phyloP scores from a whole-genome alignment of 2,113 vertebrate genomes.

The Hippocampus abdominalis region DNA sequence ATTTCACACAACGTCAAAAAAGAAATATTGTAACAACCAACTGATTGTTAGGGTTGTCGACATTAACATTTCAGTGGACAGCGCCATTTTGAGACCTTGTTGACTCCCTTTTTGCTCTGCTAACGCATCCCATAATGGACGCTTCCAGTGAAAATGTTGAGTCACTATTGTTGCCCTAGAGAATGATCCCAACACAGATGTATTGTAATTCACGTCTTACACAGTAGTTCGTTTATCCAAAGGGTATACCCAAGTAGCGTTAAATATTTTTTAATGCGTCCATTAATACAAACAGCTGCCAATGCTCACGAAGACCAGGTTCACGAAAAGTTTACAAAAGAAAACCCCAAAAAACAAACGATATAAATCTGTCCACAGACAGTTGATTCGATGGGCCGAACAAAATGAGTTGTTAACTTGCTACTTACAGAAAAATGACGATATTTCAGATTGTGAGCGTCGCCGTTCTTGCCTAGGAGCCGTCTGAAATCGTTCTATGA shows the following conservation, averaged over 20 bases:
- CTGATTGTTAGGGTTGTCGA: neutral
- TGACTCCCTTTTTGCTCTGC: constrained; percentile 53
- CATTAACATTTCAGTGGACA: constrained; percentile 9
- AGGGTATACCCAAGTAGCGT: neutral
- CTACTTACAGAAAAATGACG: neutral
- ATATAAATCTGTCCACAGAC: neutral
- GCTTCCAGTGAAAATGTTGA: constrained; percentile 39
- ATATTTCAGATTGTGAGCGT: neutral
- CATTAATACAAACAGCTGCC: neutral
- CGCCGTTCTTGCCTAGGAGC: too few species aligned
- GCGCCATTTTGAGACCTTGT: constrained; percentile 64
- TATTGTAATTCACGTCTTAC: neutral
- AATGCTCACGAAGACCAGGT: neutral
- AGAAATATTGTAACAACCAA: neutral
- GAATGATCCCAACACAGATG: neutral
- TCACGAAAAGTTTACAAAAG: neutral
- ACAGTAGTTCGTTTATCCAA: neutral
- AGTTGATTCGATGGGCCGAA: neutral
- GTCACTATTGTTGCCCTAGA: constrained; percentile 25
- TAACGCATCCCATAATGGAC: constrained; percentile 37
- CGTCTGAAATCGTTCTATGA: neutral
- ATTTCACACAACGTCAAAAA: neutral
- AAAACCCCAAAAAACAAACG: neutral
- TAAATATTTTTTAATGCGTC: neutral
- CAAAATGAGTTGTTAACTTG: neutral